These are phyloP conservation scores for Cyanistes caeruleus DNA, from an alignment of 2,113 vertebrate species.

Conservation along the genomic window DNA sequence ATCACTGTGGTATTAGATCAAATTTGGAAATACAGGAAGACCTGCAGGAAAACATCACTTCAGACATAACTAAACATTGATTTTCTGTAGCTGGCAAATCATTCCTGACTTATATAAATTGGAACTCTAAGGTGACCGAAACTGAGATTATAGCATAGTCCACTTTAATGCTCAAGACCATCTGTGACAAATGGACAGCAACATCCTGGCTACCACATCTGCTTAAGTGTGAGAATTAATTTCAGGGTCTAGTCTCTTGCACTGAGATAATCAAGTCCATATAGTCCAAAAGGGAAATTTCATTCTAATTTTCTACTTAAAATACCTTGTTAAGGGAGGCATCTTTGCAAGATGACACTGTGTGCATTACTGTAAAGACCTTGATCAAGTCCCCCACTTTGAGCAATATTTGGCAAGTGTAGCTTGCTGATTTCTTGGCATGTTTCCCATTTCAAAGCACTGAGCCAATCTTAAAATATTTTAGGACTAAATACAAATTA, in stretches of 20 bases:
- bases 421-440: neutral
- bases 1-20: neutral
- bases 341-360: neutral
- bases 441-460: neutral
- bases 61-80: neutral
- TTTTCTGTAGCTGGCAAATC: neutral
- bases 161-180: neutral
- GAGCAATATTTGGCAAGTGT: neutral
- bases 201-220: neutral
- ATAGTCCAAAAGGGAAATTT: neutral
- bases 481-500: neutral
- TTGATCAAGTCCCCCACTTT: neutral
- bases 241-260: neutral
- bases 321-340: neutral
- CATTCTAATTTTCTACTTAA: neutral
- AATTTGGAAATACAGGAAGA: neutral
- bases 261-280: neutral
- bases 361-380: neutral
- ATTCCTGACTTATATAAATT: neutral
- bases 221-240: neutral
- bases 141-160: neutral
- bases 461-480: neutral
- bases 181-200: neutral
- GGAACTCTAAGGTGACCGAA: neutral
- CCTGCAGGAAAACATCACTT: neutral